phyloP scores from a whole-genome alignment of 2,113 vertebrate genomes.

The Mormyrus lacerda region DNA sequence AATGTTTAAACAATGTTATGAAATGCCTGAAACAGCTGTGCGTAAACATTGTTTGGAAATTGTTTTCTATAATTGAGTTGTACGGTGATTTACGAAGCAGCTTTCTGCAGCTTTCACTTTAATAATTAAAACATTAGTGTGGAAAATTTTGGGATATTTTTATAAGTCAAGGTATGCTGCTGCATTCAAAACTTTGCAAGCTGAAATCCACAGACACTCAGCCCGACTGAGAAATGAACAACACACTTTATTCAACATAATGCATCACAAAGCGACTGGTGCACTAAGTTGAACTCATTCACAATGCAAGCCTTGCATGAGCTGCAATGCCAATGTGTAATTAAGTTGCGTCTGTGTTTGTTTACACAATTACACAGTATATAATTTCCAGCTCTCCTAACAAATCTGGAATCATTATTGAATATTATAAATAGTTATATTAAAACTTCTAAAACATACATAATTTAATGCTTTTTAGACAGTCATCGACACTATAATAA shows the following conservation, averaged over 20 bases:
- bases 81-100: not conserved
- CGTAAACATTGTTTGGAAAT: not conserved
- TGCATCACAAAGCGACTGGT: not conserved
- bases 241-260: not conserved
- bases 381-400: not conserved
- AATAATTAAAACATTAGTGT: not conserved
- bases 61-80: not conserved
- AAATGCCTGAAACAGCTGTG: not conserved
- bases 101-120: not conserved
- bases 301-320: not conserved
- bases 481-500: not conserved
- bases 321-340: not conserved
- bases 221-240: not conserved
- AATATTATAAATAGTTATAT: slow-evolving; percentile 31
- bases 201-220: not conserved
- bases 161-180: not conserved
- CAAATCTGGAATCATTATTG: not conserved
- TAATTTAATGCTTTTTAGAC: not conserved
- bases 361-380: not conserved
- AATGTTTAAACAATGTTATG: slow-evolving; percentile 1
- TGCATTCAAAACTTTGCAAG: not conserved
- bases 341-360: not conserved
- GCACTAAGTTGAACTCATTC: not conserved
- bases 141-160: not conserved
- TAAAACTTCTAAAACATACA: not conserved